Evolutionary conservation across 1,140 invertebrate species (phyloP).

Genomic region (Atta texana): DNA sequence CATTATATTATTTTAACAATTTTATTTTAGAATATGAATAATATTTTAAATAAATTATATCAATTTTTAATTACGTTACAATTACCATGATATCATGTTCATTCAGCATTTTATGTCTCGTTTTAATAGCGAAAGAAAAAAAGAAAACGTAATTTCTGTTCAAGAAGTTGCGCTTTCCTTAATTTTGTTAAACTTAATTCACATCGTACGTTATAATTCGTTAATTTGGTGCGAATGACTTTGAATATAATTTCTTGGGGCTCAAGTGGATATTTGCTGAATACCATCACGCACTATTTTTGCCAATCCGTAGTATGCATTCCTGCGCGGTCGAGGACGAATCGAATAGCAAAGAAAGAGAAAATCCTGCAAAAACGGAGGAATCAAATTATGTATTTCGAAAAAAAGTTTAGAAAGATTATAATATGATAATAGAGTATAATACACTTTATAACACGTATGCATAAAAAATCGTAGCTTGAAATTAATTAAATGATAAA

Average conservation of each 20-base stretch:
- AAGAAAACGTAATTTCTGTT: too few relatives aligned
- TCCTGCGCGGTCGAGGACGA: constrained; percentile 44
- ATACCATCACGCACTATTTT: constrained; percentile 77
- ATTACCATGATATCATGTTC: background rate
- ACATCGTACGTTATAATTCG: background rate
- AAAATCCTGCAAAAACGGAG: constrained; percentile 9
- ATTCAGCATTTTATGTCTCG: background rate
- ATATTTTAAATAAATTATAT: background rate
- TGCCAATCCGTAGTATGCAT: constrained; percentile 61
- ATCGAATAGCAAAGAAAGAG: constrained; percentile 9
- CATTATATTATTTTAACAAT: background rate
- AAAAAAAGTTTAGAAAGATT: background rate
- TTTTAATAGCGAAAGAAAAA: background rate
- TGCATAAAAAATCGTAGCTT: background rate
- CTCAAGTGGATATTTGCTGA: constrained; percentile 70
- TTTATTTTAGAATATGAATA: background rate
- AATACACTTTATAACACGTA: background rate
- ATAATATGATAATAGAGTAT: background rate
- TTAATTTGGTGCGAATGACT: background rate
- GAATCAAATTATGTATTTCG: background rate
- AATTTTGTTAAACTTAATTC: constrained; percentile 9
- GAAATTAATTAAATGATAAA: background rate
- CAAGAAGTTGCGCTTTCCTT: background rate
- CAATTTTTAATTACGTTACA: background rate
- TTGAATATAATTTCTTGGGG: constrained; percentile 65